A percentile compares a stretch with the other conserved stretches of the same genome.
Evolutionary conservation across 2,888 invertebrate genomes (phyloP).

Genomic region (Eupithecia subumbrata): DNA sequence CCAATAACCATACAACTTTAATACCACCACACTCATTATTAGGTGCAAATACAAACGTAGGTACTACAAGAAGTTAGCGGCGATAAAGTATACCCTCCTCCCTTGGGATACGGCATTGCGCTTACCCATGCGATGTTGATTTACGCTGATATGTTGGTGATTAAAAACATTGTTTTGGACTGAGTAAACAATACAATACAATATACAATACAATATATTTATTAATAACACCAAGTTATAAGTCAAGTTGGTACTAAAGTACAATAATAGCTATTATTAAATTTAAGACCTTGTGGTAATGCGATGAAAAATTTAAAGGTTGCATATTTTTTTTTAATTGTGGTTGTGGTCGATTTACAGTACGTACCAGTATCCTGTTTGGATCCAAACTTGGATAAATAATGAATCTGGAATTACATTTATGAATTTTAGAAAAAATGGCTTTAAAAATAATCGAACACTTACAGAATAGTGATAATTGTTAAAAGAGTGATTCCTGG

Average conservation of each 20-base stretch:
- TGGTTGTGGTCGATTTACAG: background rate
- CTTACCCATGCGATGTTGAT: conserved; percentile 55
- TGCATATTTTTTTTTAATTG: background rate
- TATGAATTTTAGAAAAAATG: no score
- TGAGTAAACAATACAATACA: no score
- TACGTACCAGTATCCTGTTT: no score
- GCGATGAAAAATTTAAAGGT: background rate
- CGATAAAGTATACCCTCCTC: conserved; percentile 42
- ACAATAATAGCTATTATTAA: no score
- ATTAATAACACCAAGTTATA: no score
- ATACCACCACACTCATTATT: conserved; percentile 52
- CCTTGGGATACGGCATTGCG: conserved; percentile 48
- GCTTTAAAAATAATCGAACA: no score
- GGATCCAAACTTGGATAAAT: no score
- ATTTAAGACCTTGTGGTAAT: background rate
- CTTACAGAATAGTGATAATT: no score
- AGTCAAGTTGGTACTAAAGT: no score
- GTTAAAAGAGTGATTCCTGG: no score
- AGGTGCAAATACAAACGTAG: conserved; percentile 63
- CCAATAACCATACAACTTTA: conserved; percentile 46
- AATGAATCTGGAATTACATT: no score
- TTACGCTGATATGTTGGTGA: conserved; percentile 22
- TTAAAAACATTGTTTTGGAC: conserved; percentile 15
- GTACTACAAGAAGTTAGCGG: conserved; percentile 60
- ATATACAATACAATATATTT: no score